A percentile compares a stretch with the other conserved stretches of the same genome.
phyloP scores from a whole-genome alignment of 2,113 vertebrate species.

The Rhegmatorhina hoffmannsi region DNA sequence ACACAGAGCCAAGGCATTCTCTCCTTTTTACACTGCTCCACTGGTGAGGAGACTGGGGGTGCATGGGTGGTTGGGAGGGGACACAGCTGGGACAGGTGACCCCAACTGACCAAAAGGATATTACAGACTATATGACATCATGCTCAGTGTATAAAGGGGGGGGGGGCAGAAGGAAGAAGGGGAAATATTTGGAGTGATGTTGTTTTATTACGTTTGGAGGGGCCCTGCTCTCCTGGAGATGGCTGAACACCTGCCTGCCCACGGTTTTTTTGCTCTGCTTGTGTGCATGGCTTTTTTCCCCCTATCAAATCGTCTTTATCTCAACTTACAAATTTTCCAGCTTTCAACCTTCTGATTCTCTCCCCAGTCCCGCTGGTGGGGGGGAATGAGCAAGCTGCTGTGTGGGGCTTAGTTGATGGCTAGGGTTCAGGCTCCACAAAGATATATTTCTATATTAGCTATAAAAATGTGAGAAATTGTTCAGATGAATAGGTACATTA shows the following conservation, averaged over 20 bases:
- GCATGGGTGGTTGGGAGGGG: not conserved
- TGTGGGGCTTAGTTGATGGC: too few species aligned
- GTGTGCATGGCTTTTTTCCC: not conserved
- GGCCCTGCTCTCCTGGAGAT: accelerated
- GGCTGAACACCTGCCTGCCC: not conserved
- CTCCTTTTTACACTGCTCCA: accelerated
- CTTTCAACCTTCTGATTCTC: not conserved
- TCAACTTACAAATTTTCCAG: not conserved
- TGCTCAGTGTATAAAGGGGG: accelerated
- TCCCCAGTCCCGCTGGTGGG: accelerated
- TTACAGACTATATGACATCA: accelerated
- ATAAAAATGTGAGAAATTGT: not conserved
- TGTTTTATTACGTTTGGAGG: accelerated
- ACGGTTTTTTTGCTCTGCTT: not conserved
- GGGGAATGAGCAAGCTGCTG: accelerated
- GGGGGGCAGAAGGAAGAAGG: accelerated
- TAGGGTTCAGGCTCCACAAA: not conserved
- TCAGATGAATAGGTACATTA: not conserved
- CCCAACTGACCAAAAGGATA: not conserved
- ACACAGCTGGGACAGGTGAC: not conserved
- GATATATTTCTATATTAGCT: not conserved
- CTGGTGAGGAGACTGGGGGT: not conserved
- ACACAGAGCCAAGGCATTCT: not conserved
- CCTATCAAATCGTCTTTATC: not conserved
- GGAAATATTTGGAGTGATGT: accelerated